Base-by-base conservation (phyloP, 1,140 invertebrate species). In the Stegodyphus dumicola region DNA sequence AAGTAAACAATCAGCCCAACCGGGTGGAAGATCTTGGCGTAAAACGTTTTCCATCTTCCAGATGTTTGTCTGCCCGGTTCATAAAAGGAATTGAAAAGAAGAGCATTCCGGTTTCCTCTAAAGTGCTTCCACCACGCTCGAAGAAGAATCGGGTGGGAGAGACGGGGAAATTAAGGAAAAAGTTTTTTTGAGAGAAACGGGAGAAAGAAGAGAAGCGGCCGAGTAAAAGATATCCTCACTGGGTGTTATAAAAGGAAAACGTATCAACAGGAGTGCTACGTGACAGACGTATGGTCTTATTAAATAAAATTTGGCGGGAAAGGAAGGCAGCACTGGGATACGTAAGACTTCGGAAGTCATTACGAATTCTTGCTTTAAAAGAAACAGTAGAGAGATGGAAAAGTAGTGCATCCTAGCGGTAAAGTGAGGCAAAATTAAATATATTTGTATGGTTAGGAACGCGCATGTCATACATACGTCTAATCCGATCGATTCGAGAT, bases 171-270 rank as follows among this genome's bases (percentile, higher is more conserved):
- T 18, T 18, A 17, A 67, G 66, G 9, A 17, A 17, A 33, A 33
- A 33, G 33, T 33, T 33, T 33, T 33, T 33, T 33, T 64, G 60
- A n/a, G 60, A 64, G 60, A n/a, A 64, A 64, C 10, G 60, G 60
- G 60, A n/a, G n/a, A 64, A 33, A 33, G 33, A 33, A 33, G 60
- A n/a, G 10, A 11, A 64, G n/a, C 60, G 10, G 60, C 60, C 60
- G 60, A 64, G 10, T n/a, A 64, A 64, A n/a, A 11, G 10, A 10
- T 64, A 10, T 10, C n/a, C 48, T 53, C 52, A 17, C 6, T 17
- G 71, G 71, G 71, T 52, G 71, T 74, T 74, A 52, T 74, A 74
- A 74, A 74, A 74, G 71, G 51, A 15, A 53, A 74, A 53, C 7
- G 18, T 53, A 74, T 53, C 71, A 52, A 53, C 52, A 74, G 49